These are phyloP conservation scores for Pterostichus madidus DNA, from an alignment of 2,888 invertebrate species.

Conservation along the genomic window DNA sequence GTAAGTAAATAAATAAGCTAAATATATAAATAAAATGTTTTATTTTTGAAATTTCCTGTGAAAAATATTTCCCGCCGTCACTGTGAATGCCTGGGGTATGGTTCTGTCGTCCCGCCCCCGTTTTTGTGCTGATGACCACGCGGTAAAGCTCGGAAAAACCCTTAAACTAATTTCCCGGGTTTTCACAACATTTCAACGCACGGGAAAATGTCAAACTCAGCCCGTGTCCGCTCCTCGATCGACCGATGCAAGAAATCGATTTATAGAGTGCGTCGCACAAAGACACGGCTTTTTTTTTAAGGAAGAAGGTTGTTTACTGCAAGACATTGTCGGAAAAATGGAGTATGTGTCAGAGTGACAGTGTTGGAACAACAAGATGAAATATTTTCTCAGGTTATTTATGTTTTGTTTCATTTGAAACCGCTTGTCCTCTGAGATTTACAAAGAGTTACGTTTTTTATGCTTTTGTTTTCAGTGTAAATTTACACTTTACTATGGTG, in stretches of 20 bases:
- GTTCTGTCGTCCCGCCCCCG: constrained; percentile 35
- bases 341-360: constrained; percentile 36
- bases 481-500: background rate
- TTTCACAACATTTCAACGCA: constrained; percentile 66
- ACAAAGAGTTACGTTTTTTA: constrained; percentile 36
- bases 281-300: constrained; percentile 13
- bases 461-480: constrained; percentile 30
- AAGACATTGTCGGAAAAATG: constrained; percentile 25
- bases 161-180: constrained; percentile 65
- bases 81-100: background rate
- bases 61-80: background rate
- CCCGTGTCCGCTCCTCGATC: constrained; percentile 10
- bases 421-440: constrained; percentile 30
- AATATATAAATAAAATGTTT: no score
- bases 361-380: constrained; percentile 18
- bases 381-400: constrained; percentile 43
- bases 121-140: constrained; percentile 65
- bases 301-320: constrained; percentile 21
- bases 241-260: constrained; percentile 25
- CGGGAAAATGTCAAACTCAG: constrained; percentile 61
- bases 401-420: constrained; percentile 39
- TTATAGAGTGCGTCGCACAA: constrained; percentile 28
- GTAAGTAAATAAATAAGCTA: no score
- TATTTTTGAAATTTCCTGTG: background rate
- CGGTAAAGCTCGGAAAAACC: constrained; percentile 60